A percentile compares a stretch with the other conserved stretches of the same genome.
These are phyloP conservation scores for Aleiodes leptofemur DNA, from an alignment of 2,888 invertebrate genomes.

Conservation along the genomic window DNA sequence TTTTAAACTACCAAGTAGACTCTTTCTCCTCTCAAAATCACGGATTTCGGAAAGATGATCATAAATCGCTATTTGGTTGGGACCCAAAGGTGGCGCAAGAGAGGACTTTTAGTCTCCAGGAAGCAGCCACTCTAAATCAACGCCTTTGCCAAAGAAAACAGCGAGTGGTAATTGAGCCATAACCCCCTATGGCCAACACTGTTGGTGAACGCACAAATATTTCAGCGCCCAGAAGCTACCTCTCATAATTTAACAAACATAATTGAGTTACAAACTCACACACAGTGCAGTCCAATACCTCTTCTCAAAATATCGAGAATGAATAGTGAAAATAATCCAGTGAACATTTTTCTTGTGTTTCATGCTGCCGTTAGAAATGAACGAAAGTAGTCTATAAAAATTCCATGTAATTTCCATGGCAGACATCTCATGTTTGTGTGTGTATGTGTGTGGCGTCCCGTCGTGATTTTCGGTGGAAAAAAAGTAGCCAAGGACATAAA, in stretches of 20 bases:
- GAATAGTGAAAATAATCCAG: not conserved
- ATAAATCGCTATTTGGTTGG: conserved; percentile 29
- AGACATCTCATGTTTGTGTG: conserved; percentile 32
- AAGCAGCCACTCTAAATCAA: conserved; percentile 68
- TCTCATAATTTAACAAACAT: conserved; percentile 70
- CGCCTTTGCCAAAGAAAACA: conserved; percentile 68
- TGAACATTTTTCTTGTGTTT: not conserved
- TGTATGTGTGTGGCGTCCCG: conserved; percentile 46
- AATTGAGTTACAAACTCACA: conserved; percentile 70
- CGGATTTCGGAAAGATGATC: not conserved
- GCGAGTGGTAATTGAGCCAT: conserved; percentile 73
- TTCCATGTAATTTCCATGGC: conserved; percentile 25
- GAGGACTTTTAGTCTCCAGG: conserved; percentile 52
- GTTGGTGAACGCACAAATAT: conserved; percentile 68
- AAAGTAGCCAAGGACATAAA: conserved; percentile 63
- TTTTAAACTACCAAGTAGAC: not conserved
- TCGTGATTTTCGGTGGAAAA: conserved; percentile 56
- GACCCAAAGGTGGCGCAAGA: conserved; percentile 37
- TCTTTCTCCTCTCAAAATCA: conserved; percentile 22
- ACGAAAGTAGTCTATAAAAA: conserved; percentile 40
- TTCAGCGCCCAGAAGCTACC: conserved; percentile 66
- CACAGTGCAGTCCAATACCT: conserved; percentile 45
- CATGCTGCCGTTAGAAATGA: conserved; percentile 10
- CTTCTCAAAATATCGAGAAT: not conserved
- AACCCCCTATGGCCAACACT: conserved; percentile 65